A percentile compares a stretch with the other conserved stretches of the same genome.
phyloP scores from a whole-genome alignment of 2,113 vertebrate genomes.

The Trinectes maculatus region DNA sequence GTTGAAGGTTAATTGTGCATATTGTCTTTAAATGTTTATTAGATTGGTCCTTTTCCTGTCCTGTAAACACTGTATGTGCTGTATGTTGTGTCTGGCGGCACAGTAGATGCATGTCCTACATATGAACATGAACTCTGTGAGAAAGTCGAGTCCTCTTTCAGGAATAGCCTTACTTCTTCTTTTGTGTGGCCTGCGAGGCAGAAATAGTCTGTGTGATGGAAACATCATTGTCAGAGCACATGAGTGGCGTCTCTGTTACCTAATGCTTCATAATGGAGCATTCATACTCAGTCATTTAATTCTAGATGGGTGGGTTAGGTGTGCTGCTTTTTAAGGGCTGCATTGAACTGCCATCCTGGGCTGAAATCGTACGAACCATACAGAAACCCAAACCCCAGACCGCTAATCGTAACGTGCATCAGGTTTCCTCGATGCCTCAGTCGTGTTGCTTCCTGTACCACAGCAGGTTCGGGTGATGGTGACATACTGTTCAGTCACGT shows the following conservation, averaged over 20 bases:
- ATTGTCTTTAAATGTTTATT: too few species aligned
- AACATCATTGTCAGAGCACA: constrained; percentile 57
- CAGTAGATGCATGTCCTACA: neutral
- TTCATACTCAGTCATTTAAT: constrained; percentile 43
- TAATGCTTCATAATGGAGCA: constrained; percentile 50
- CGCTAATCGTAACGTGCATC: neutral
- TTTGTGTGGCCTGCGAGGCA: constrained; percentile 38
- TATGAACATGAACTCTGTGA: constrained; percentile 21
- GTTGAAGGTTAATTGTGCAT: neutral
- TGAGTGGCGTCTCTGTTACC: constrained; percentile 52
- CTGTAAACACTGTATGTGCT: neutral
- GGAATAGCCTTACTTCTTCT: constrained; percentile 50
- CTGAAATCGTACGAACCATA: neutral
- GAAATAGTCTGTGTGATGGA: constrained; percentile 53
- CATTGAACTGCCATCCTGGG: neutral
- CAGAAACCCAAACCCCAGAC: neutral
- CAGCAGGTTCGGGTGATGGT: constrained; percentile 1
- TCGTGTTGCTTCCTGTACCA: constrained; percentile 17
- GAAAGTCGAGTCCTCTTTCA: constrained; percentile 35
- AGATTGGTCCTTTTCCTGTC: too few species aligned
- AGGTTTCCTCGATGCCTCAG: constrained; percentile 18
- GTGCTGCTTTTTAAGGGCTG: constrained; percentile 14
- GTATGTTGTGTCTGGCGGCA: neutral
- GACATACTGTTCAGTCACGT: constrained; percentile 29
- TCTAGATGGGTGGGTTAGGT: constrained; percentile 22